These are phyloP conservation scores for Fratercula arctica DNA, from an alignment of 2,797 vertebrate species.

Conservation along the genomic window DNA sequence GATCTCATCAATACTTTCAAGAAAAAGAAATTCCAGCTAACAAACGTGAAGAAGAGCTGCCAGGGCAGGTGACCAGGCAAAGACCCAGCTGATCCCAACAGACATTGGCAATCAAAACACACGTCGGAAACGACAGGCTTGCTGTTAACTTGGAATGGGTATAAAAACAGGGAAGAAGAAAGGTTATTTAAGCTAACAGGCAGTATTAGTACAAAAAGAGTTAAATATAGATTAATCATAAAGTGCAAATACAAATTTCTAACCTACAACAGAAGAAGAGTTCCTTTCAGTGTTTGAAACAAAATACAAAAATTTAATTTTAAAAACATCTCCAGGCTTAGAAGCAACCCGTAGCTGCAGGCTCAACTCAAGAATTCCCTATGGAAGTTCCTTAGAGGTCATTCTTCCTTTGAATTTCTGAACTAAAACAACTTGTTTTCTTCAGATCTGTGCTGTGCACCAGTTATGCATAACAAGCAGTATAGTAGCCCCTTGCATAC, in stretches of 20 bases:
- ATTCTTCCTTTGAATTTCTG: background rate
- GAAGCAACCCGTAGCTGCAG: background rate
- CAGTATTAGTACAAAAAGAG: background rate
- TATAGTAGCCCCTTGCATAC: background rate
- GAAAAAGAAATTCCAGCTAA: no score
- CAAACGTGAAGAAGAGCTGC: background rate
- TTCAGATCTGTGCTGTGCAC: background rate
- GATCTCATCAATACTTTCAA: background rate
- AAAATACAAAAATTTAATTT: background rate
- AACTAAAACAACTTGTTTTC: background rate
- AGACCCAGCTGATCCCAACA: no score
- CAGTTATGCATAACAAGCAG: background rate
- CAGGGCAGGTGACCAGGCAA: background rate
- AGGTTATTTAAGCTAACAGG: background rate
- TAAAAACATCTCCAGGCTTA: background rate
- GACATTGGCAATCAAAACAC: background rate
- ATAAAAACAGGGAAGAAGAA: background rate
- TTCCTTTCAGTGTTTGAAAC: background rate
- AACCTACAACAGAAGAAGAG: background rate
- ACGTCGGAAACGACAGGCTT: rapidly evolving
- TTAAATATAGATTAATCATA: background rate
- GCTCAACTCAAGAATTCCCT: background rate
- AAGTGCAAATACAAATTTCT: background rate
- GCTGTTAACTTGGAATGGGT: background rate
- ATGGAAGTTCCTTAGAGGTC: background rate